Conservation (phyloP, 2,797 vertebrate genomes). For the Gymnoscopelus braueri region DNA sequence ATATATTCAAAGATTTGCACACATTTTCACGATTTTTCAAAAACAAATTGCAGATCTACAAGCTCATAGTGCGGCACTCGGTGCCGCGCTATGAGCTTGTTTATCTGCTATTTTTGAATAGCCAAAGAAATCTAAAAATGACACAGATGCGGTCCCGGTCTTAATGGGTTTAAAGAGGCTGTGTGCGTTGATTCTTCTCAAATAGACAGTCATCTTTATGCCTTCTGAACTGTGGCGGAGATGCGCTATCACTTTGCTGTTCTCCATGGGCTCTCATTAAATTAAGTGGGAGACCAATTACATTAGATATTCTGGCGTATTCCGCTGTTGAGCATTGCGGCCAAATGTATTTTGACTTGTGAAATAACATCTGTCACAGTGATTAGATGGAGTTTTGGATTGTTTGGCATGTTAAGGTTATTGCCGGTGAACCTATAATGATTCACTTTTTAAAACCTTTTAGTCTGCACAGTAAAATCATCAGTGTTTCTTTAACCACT, state of each 20-base stretch:
- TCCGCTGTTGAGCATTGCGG: slow-evolving; percentile 42
- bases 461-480: not conserved
- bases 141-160: too few species aligned
- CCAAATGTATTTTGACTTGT: slow-evolving; percentile 60
- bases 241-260: slow-evolving; percentile 34
- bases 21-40: too few species aligned
- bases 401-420: slow-evolving; percentile 11
- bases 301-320: slow-evolving; percentile 57
- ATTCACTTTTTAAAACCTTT: slow-evolving; percentile 3
- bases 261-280: slow-evolving; percentile 57
- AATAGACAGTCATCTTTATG: slow-evolving; percentile 45
- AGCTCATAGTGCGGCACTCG: too few species aligned
- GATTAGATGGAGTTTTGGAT: slow-evolving; percentile 31
- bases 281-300: slow-evolving; percentile 39
- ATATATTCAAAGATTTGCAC: too few species aligned
- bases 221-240: slow-evolving; percentile 35
- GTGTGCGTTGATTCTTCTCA: slow-evolving; percentile 32
- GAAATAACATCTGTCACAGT: slow-evolving; percentile 43
- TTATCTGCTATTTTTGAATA: too few species aligned
- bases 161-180: not conserved
- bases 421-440: slow-evolving; percentile 9
- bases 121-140: too few species aligned
- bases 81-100: too few species aligned
- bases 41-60: too few species aligned
- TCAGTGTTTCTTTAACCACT: not conserved